Base-by-base conservation (phyloP, 2,797 vertebrate species). In the Anomalospiza imberbis region DNA sequence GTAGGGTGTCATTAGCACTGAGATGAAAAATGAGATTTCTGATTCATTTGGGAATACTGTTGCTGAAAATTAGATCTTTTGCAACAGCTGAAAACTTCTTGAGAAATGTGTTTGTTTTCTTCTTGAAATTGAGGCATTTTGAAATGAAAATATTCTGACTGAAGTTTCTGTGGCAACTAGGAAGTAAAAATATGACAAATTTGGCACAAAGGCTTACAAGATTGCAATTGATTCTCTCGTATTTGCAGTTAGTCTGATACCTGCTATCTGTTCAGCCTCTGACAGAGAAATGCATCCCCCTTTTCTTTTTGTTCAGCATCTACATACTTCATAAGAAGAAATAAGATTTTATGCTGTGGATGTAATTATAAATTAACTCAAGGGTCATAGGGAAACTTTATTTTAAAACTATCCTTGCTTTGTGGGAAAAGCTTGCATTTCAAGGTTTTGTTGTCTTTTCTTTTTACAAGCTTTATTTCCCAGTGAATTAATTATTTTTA, bases 1-100 rank as follows among this genome's bases (percentile, higher is more conserved):
- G 73, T 73, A 62, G 89, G 85, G 89, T 85, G 42, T 88, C 87
- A 88, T 97, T 94, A 94, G 34, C 76, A 57, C 58, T 34, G 47
- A 72, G 70, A 88, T 73, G 70, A 84, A 90, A 88, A 58, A 70
- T 54, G 38, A 8, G 70, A 48, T 66, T 93, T 92, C 82, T 92
- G 62, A 91, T 83, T 93, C 53, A 47, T 58, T 73, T 72, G 67
- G 62, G 51, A 84, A 78, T 57, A 62, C 7, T 62, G 3, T 54
- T 78, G 12, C 75, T 74, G 85, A 87, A 91, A 91, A 90, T 57
- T 14, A 77, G 24, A 42, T 31, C 11, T 45, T 93, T 76, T 75
- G 28, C 42, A 89, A 36, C 50, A 45, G 48, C 28, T 75, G 44
- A 83, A 93, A 93, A 75, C 26, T 70, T 63, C 11, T 29, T 60